phyloP scores from a whole-genome alignment of 2,113 vertebrate species.

The Anthoscopus minutus region DNA sequence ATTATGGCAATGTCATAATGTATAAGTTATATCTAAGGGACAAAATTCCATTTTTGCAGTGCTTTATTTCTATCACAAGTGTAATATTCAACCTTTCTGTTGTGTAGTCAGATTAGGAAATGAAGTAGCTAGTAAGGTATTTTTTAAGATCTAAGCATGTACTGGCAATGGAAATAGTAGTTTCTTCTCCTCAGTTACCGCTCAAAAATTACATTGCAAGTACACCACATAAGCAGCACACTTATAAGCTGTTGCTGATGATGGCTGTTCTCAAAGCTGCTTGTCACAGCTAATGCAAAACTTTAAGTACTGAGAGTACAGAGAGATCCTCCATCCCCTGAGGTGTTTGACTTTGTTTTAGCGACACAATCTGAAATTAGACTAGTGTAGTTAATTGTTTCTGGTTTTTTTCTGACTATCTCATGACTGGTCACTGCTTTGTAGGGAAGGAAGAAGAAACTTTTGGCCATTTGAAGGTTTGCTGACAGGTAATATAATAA shows the following conservation, averaged over 20 bases:
- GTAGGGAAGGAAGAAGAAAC: neutral
- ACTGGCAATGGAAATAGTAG: neutral
- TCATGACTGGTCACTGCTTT: neutral
- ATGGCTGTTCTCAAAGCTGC: neutral
- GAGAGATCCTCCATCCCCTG: neutral
- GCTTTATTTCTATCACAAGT: neutral
- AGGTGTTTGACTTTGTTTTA: neutral
- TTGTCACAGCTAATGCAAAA: neutral
- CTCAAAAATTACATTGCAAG: neutral
- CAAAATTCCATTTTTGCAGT: neutral
- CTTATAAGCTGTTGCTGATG: neutral
- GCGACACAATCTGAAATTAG: neutral
- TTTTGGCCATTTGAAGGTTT: neutral
- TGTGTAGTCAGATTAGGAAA: neutral
- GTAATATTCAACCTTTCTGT: neutral
- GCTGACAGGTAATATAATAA: too few relatives aligned
- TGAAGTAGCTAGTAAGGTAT: neutral
- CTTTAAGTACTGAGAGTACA: neutral
- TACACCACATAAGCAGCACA: neutral
- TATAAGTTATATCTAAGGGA: neutral
- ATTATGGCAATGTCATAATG: neutral
- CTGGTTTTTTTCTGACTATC: neutral
- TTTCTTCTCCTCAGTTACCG: neutral
- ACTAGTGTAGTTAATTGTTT: neutral
- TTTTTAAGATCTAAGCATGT: neutral